Base-by-base conservation (phyloP, 2,888 invertebrate genomes). In the Barypeithes pellucidus region DNA sequence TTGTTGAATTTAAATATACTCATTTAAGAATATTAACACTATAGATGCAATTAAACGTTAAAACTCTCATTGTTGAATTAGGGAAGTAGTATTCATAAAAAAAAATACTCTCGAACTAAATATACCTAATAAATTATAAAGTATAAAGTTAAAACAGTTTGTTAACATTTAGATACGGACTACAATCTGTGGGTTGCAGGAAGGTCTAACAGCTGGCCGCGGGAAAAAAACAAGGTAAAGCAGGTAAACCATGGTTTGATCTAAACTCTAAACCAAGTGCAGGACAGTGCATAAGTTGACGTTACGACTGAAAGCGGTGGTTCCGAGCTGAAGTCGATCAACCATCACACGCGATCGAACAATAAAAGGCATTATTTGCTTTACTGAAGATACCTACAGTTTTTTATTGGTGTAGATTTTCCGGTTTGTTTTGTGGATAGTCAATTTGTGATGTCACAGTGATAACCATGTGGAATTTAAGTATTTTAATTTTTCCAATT, bases 131-230 rank as follows among this genome's bases (percentile, higher is more conserved):
- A 4, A 33, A 8, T 8, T 8, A 5, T 33, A 8, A 33, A 5
- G 33, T 33, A 33, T 33, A 5, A 33, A 8, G 33, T 33, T 5
- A 33, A 33, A 33, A 4, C 8, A 33, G 4, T 33, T 39, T n/a
- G 1, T 24, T 52, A 60, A 60, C 60, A 60, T 60, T 18, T 20
- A 22, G 3, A 20, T 36, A 18, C 52, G 3, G 18, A 65, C 65
- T 65, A 65, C n/a, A 16, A 20, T 33, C 20, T 9, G 62, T 72
- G 57, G 68, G 73, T 57, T 45, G 67, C 62, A 68, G 59, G 73
- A 73, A 73, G 73, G 73, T 73, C 73, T 68, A 63, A 43, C 73
- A 68, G 73, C 62, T 63, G 73, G 63, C 41, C 63, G 68, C 39
- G 14, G 52, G 43, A 68, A 45, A 61, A 66, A 67, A 63, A 63